These are phyloP conservation scores for Synanthedon myopaeformis DNA, from an alignment of 2,888 invertebrate genomes.

Conservation along the genomic window DNA sequence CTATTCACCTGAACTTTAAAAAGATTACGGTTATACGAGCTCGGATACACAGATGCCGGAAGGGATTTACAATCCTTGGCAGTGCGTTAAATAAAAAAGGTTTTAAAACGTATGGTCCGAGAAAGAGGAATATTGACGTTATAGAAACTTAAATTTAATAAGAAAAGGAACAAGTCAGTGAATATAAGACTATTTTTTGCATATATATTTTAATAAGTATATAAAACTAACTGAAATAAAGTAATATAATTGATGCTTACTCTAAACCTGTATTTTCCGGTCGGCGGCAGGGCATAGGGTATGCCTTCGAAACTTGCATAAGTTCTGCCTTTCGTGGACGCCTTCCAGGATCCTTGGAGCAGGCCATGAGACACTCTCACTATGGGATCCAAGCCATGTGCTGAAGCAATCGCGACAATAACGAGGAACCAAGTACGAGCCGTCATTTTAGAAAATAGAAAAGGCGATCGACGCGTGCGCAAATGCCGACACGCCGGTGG, in stretches of 20 bases:
- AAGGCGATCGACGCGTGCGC: not conserved
- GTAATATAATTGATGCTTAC: constrained; percentile 24
- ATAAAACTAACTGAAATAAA: not conserved
- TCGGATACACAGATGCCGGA: no score
- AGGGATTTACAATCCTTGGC: no score
- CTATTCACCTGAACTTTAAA: no score
- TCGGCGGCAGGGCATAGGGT: constrained; percentile 75
- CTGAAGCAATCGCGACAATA: constrained; percentile 15
- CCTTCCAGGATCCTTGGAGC: constrained; percentile 47
- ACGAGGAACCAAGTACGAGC: constrained; percentile 16
- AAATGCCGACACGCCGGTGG: constrained; percentile 21
- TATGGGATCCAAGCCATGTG: constrained; percentile 34
- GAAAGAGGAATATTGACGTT: no score
- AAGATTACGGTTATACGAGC: no score
- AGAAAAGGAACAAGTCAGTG: no score
- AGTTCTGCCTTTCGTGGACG: constrained; percentile 42
- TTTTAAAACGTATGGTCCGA: no score
- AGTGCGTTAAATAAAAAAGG: no score
- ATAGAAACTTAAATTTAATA: no score
- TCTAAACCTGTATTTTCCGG: constrained; percentile 73
- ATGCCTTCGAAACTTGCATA: constrained; percentile 75
- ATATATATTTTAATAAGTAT: not conserved
- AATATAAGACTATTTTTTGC: no score
- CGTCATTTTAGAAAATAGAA: constrained; percentile 20
- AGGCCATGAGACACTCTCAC: constrained; percentile 42